A percentile compares a stretch with the other conserved stretches of the same genome.
Evolutionary conservation across 2,113 vertebrate genomes (phyloP).

Genomic region (Ramphastos sulfuratus): DNA sequence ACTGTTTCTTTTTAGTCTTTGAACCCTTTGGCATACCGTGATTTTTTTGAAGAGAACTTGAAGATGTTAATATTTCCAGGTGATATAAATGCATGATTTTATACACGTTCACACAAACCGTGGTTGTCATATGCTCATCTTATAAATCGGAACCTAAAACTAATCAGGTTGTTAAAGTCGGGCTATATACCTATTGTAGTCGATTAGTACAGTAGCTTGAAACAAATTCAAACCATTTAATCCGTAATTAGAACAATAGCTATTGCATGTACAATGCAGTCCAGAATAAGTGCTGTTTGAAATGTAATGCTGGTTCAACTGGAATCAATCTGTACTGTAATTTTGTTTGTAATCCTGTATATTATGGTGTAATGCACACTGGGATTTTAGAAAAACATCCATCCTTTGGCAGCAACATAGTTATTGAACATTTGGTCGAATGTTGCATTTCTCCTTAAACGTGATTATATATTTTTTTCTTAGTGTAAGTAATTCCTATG

Average conservation of each 20-base stretch:
- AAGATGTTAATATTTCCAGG: constrained; percentile 72
- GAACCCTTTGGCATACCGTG: constrained; percentile 63
- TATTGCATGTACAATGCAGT: constrained; percentile 87
- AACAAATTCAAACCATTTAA: constrained; percentile 78
- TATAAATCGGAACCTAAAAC: constrained; percentile 77
- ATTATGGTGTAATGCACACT: constrained; percentile 85
- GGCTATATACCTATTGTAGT: constrained; percentile 80
- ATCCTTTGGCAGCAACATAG: constrained; percentile 80
- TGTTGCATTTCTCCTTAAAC: constrained; percentile 78
- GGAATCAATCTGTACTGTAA: constrained; percentile 85
- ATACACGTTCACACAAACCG: constrained; percentile 73
- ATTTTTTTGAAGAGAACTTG: constrained; percentile 63
- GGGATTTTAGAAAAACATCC: constrained; percentile 76
- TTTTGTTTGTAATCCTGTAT: constrained; percentile 87
- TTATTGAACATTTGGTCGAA: constrained; percentile 77
- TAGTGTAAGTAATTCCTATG: constrained; percentile 75
- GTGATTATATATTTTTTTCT: constrained; percentile 66
- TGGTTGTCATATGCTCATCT: constrained; percentile 76
- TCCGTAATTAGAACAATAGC: constrained; percentile 84
- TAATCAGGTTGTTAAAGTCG: constrained; percentile 79
- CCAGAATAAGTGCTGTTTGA: constrained; percentile 84
- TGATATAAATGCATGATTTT: constrained; percentile 79
- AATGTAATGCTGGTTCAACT: constrained; percentile 83
- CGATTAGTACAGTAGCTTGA: constrained; percentile 82
- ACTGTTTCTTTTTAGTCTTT: constrained; percentile 80